Conservation (phyloP, 2,797 vertebrate genomes). For the Pseudopleuronectes americanus region DNA sequence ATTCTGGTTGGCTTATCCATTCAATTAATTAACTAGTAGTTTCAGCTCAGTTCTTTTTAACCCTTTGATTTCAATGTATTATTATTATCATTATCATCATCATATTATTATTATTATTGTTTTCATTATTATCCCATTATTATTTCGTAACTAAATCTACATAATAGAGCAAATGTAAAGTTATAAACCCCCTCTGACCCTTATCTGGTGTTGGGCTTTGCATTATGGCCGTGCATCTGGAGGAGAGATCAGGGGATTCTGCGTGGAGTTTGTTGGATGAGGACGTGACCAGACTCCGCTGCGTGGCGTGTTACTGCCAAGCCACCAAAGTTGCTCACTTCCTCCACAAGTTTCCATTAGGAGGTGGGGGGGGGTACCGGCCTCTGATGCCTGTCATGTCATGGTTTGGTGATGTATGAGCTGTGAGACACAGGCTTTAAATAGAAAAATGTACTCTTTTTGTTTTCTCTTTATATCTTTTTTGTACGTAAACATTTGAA, state of each 20-base stretch:
- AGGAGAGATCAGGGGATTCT: constrained; percentile 70
- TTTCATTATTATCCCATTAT: not conserved
- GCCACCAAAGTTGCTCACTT: constrained; percentile 79
- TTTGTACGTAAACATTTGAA: constrained; percentile 33
- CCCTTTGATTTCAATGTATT: too few relatives aligned
- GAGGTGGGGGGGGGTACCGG: constrained; percentile 41
- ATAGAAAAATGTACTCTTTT: constrained; percentile 51
- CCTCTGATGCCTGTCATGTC: constrained; percentile 70
- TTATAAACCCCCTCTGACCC: constrained; percentile 59
- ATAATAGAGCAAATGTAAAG: too few relatives aligned
- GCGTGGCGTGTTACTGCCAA: constrained; percentile 74
- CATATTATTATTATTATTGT: too few relatives aligned
- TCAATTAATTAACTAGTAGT: too few relatives aligned
- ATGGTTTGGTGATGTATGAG: constrained; percentile 69
- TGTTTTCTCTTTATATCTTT: constrained; percentile 57
- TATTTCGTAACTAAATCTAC: too few relatives aligned
- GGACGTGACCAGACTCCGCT: constrained; percentile 78
- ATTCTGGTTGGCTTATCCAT: not conserved
- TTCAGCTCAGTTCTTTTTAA: not conserved
- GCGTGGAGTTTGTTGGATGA: constrained; percentile 65
- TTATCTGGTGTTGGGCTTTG: constrained; percentile 73
- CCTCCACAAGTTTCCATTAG: constrained; percentile 74
- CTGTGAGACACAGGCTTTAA: constrained; percentile 58
- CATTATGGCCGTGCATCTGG: constrained; percentile 76
- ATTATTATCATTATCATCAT: too few relatives aligned